Base-by-base conservation (phyloP, 2,797 vertebrate genomes). In the Telmatherina bonti region DNA sequence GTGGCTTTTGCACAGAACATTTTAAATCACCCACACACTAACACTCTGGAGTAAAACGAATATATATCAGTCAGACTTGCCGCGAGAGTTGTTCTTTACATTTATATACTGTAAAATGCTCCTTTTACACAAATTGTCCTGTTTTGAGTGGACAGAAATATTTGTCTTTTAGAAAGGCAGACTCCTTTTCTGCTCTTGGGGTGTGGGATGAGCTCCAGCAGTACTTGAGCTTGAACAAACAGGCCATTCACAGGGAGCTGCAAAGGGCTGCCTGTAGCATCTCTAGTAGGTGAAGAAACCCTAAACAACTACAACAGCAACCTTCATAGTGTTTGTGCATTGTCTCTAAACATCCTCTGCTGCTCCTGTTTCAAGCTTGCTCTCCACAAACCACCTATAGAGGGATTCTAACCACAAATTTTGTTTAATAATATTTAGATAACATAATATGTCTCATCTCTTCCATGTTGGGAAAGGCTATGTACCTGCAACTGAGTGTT, bases 111-210 rank as follows among this genome's bases (percentile, higher is more conserved):
- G 71, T 85, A 86, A 90, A 87, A 80, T 74, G 68, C 81, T 79
- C 73, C 75, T 91, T 92, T 85, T 88, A 85, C 83, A 78, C 53
- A 87, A 87, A 88, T 86, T 92, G 91, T 93, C 85, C 90, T 12
- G 77, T 92, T 93, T 89, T 90, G 91, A 93, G 88, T 87, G 90
- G 92, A 92, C 91, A 90, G 89, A 90, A 91, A 80, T 92, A 90
- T 89, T 83, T 93, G 92, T 94, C 91, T 94, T 94, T 94, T 92
- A 91, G 88, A 94, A 94, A 94, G 91, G 91, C 92, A 91, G 90
- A 89, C 82, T 89, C 56, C 77, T 85, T 89, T 89, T 90, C 84
- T 85, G 79, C 84, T 85, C 65, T 76, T 85, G 79, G 84, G 63
- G 68, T 73, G 70, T 90, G 85, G 90, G 90, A 93, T 69, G 49